Conservation (phyloP, 2,113 vertebrate species). For the Chaenogobius annularis region DNA sequence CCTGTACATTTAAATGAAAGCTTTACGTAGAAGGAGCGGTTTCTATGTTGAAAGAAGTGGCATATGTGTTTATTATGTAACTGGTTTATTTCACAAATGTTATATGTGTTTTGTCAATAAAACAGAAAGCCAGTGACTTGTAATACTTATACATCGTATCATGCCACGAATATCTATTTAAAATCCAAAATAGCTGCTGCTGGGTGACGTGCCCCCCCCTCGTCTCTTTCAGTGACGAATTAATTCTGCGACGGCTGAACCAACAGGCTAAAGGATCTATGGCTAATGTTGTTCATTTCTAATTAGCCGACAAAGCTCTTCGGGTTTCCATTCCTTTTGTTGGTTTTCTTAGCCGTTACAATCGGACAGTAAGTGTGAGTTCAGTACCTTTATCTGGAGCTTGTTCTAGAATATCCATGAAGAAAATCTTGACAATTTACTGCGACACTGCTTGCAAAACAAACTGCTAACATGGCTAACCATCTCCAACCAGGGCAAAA, state of each 20-base stretch:
- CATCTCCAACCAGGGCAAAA: neutral
- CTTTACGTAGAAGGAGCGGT: neutral
- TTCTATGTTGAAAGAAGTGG: too few relatives aligned
- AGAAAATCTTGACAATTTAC: neutral
- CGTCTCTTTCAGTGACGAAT: slow-evolving; percentile 25
- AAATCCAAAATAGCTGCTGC: neutral
- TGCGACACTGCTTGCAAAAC: slow-evolving; percentile 31
- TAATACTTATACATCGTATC: neutral
- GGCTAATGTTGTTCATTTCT: neutral
- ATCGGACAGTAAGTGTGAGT: slow-evolving; percentile 23
- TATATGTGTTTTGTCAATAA: slow-evolving; percentile 14
- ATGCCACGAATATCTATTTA: slow-evolving; percentile 6
- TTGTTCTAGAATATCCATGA: neutral
- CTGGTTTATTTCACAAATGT: neutral
- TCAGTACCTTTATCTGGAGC: accelerated
- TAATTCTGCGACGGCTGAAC: slow-evolving; percentile 30
- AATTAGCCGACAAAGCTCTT: slow-evolving; percentile 9
- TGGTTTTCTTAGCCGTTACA: neutral
- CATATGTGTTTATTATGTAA: neutral
- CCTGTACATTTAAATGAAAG: neutral
- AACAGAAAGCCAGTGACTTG: neutral
- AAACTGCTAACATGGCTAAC: slow-evolving; percentile 5
- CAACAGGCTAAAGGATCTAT: neutral
- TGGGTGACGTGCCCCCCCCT: neutral
- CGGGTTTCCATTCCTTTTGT: neutral